Evolutionary conservation across 2,113 vertebrate species (phyloP).

Genomic region (Rhinoderma darwinii): DNA sequence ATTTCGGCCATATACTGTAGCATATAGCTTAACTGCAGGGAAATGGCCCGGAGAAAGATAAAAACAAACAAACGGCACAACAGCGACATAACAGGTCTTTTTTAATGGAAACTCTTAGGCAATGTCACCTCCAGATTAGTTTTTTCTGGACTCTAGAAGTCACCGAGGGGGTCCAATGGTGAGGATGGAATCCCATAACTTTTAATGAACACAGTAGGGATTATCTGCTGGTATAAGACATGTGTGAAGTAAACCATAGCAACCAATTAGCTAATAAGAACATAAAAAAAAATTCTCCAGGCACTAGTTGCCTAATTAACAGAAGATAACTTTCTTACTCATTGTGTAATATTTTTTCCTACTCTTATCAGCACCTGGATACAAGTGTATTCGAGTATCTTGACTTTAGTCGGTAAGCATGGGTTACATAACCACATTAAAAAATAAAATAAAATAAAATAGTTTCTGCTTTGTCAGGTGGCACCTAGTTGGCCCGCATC

Average conservation of each 20-base stretch:
- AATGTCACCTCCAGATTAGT: background rate
- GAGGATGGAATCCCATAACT: background rate
- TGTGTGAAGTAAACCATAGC: background rate
- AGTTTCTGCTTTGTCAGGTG: background rate
- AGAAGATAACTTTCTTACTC: background rate
- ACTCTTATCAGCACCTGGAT: background rate
- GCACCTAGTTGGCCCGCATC: background rate
- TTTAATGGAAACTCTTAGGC: background rate
- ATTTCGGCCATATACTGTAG: too few relatives aligned
- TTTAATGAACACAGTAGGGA: constrained; percentile 5
- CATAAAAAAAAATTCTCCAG: background rate
- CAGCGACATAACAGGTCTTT: too few relatives aligned
- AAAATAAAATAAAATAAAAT: background rate
- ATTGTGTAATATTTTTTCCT: constrained; percentile 3
- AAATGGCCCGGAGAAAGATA: too few relatives aligned
- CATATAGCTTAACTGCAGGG: too few relatives aligned
- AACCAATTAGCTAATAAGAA: constrained; percentile 26
- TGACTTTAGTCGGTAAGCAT: background rate
- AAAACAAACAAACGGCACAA: too few relatives aligned
- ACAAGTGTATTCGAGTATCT: background rate
- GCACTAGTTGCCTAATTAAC: background rate
- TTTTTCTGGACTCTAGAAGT: background rate
- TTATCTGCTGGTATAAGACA: background rate
- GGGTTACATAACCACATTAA: background rate
- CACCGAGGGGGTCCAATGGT: background rate